These are phyloP conservation scores for Orchesella flavescens DNA, from an alignment of 2,888 invertebrate species.

Conservation along the genomic window DNA sequence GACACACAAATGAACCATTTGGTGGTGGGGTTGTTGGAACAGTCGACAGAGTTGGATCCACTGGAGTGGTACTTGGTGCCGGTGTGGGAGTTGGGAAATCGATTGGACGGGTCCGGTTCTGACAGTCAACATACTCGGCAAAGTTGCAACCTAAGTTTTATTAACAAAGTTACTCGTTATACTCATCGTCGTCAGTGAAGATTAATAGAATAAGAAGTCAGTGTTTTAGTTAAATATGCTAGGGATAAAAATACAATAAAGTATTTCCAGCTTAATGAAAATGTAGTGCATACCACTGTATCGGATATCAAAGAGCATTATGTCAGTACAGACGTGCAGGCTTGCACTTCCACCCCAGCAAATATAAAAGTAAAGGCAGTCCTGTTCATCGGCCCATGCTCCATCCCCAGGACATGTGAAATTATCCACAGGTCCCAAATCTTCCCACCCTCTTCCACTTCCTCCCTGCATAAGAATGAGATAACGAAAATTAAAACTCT, in stretches of 20 bases:
- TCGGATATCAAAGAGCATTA: constrained; percentile 56
- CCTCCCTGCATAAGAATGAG: constrained; percentile 3
- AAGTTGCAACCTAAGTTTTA: constrained; percentile 58
- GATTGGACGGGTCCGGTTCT: constrained; percentile 45
- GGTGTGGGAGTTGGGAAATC: constrained; percentile 27
- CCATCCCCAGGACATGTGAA: constrained; percentile 60
- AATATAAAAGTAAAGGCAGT: constrained; percentile 52
- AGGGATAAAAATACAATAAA: neutral
- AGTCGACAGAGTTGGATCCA: constrained; percentile 8
- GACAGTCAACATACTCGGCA: constrained; percentile 60
- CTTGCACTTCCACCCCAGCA: constrained; percentile 58
- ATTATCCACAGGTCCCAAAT: constrained; percentile 54
- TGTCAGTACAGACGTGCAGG: constrained; percentile 58
- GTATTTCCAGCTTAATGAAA: neutral
- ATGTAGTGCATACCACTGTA: constrained; percentile 52
- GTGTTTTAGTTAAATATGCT: neutral
- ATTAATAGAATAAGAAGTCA: no score
- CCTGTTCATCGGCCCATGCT: constrained; percentile 57
- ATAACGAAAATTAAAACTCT: no score
- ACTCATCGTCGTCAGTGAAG: no score
- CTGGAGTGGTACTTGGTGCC: constrained; percentile 35
- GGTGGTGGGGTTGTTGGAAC: constrained; percentile 34
- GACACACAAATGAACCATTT: constrained; percentile 54
- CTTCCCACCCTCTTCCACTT: constrained; percentile 55
- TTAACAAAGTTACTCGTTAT: neutral